These are phyloP conservation scores for Zaprionus inermis DNA, from an alignment of 1,140 invertebrate species.

Conservation along the genomic window DNA sequence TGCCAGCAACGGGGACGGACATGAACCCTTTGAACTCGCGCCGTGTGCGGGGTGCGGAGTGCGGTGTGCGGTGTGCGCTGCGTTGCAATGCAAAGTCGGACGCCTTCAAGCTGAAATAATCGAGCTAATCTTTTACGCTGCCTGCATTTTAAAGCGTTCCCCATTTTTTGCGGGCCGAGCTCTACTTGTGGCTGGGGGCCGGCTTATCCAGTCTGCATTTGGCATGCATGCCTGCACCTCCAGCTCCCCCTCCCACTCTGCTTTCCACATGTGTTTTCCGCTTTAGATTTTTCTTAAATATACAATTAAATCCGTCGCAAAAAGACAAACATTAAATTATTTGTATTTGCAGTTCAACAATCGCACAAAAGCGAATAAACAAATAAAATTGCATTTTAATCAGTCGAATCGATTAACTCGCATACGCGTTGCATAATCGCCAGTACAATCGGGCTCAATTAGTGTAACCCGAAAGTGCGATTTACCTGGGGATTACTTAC, in stretches of 20 bases:
- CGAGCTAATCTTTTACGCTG: slow-evolving; percentile 83
- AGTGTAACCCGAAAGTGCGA: neutral
- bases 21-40: slow-evolving; percentile 71
- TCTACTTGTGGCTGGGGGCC: neutral
- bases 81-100: slow-evolving; percentile 53
- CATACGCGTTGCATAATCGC: neutral
- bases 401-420: slow-evolving; percentile 13
- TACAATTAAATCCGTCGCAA: slow-evolving; percentile 64
- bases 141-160: slow-evolving; percentile 72
- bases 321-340: slow-evolving; percentile 42
- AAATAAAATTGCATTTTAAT: slow-evolving; percentile 51
- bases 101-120: slow-evolving; percentile 73
- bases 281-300: slow-evolving; percentile 38
- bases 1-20: neutral
- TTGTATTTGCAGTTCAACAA: slow-evolving; percentile 36
- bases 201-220: slow-evolving; percentile 43
- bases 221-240: slow-evolving; percentile 57
- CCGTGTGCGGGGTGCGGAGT: slow-evolving; percentile 34
- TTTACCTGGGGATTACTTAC: neutral
- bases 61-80: slow-evolving; percentile 38
- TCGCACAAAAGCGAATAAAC: slow-evolving; percentile 22
- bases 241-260: neutral
- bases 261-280: slow-evolving; percentile 38
- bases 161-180: neutral
- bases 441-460: slow-evolving; percentile 11